Base-by-base conservation (phyloP, 23 tunicate genomes). In the Ascidia mentula region DNA sequence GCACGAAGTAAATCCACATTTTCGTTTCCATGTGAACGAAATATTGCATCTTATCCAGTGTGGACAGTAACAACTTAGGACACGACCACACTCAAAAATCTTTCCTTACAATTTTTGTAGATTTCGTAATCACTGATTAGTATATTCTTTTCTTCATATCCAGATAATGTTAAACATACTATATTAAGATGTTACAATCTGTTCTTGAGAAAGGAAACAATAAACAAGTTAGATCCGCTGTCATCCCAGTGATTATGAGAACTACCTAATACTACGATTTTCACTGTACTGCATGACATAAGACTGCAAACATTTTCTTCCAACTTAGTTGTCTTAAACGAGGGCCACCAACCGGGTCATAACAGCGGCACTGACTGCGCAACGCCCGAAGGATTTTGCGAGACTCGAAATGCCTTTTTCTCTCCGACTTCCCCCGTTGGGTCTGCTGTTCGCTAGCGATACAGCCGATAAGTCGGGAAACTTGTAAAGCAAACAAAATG, bases 401-500 rank as follows among this genome's bases (percentile, higher is more conserved):
- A 28, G 7, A 9, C 65, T 26, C 65, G 13, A 53, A 53, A 53
- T 53, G 65, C 65, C 65, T 53, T 53, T 53, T 53, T n/a, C 24
- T 53, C 65, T 53, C 24, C 65, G 24, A 28, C 65, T 53, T 20
- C 22, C 65, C 4, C 28, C 65, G 65, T 53, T 26, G 65, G 24
- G 65, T 53, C 65, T 53, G 65, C 24, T 53, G 65, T 28, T 28
- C 65, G 65, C 65, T 28, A 53, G 24, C 65, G 65, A 53, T 53
- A 53, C 65, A 53, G 65, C 65, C 65, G 65, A 53, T 53, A 53
- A 53, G 65, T 53, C 65, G 65, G 65, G 65, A 20, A 20, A 26
- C 65, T 53, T 53, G 13, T 53, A 53, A 53, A 53, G 65, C 65
- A 53, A 53, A 53, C 65, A 53, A 53, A 53, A 53, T 53, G 65